Base-by-base conservation (phyloP, 2,888 invertebrate genomes). In the Lycocerus yunnanus region DNA sequence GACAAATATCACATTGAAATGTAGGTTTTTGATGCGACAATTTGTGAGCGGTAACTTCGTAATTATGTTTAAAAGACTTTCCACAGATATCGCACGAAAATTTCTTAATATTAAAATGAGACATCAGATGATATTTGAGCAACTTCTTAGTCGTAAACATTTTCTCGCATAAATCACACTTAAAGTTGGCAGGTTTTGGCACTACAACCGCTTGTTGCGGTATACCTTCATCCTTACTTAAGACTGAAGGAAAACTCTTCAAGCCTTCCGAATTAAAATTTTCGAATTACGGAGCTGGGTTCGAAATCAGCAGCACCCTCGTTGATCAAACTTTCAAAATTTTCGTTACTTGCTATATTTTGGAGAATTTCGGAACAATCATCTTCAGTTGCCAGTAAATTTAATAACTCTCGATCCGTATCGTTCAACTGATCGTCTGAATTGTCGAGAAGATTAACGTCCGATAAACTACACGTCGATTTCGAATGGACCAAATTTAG, bases 1-100 rank as follows among this genome's bases (percentile, higher is more conserved):
- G 90, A 78, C 92, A 92, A 0, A 90, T 86, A 0, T 90, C 87
- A 78, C 92, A 92, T 0, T 91, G 86, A 73, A 89, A 90, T 66
- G 89, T 89, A 13, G 90, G 90, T 0, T 89, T 89, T 58, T 88
- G 89, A 77, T 91, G 91, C 66, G 88, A 89, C 5, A 88, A 84
- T 87, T 89, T 89, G 79, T 91, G 91, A 1, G 81, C 83, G 9
- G 81, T 84, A 1, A 87, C 80, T 75, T 86, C 85, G 69, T 85
- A 86, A 13, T 80, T 80, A 68, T 84, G 84, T 71, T 82, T 81
- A 72, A 87, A 87, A 0, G 78, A 77, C 78, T 86, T 87, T 0
- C 82, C 83, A 69, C 87, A 87, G 20, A 83, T 74, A 5, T 84
- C 83, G 71, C 87, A 87, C 4, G 83, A 77, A 66, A 84, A 83